A percentile compares a stretch with the other conserved stretches of the same genome.
Evolutionary conservation across 2,888 invertebrate species (phyloP).

Genomic region (Lasioglossum figueresi): DNA sequence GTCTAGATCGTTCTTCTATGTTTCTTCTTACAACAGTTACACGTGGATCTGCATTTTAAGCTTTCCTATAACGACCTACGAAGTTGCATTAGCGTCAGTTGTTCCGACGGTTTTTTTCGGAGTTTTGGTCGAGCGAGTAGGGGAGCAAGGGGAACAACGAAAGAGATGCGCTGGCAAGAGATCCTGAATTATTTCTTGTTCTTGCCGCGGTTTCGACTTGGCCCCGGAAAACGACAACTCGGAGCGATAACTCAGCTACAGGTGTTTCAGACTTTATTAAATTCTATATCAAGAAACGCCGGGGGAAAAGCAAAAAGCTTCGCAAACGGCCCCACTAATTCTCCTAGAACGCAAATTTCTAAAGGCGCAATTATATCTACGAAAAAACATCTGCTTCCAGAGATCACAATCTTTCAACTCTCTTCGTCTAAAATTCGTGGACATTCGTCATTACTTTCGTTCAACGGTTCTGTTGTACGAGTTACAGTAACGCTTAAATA

Average conservation of each 20-base stretch:
- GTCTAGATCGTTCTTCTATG: conserved; percentile 2
- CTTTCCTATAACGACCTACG: conserved; percentile 54
- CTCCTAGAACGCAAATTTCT: background rate
- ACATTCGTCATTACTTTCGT: no score
- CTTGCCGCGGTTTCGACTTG: conserved; percentile 63
- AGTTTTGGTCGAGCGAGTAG: conserved; percentile 42
- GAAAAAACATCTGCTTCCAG: background rate
- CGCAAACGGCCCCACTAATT: background rate
- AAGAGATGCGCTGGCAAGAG: conserved; percentile 43
- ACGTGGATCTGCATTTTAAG: conserved; percentile 52
- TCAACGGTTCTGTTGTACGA: no score
- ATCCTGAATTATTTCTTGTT: conserved; percentile 58
- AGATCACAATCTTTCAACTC: background rate
- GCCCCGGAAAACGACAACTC: conserved; percentile 72
- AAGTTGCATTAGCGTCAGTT: conserved; percentile 63
- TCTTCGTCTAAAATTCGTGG: no score
- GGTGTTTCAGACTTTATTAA: conserved; percentile 77
- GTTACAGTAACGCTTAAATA: no score
- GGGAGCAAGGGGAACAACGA: conserved; percentile 20
- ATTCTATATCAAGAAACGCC: conserved; percentile 54
- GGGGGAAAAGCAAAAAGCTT: background rate
- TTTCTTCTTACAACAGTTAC: conserved; percentile 24
- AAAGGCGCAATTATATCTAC: background rate
- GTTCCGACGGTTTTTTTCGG: conserved; percentile 49
- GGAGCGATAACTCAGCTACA: conserved; percentile 80